A percentile compares a stretch with the other conserved stretches of the same genome.
Evolutionary conservation across 2,888 invertebrate species (phyloP).

Genomic region (Criorhina ranunculi): DNA sequence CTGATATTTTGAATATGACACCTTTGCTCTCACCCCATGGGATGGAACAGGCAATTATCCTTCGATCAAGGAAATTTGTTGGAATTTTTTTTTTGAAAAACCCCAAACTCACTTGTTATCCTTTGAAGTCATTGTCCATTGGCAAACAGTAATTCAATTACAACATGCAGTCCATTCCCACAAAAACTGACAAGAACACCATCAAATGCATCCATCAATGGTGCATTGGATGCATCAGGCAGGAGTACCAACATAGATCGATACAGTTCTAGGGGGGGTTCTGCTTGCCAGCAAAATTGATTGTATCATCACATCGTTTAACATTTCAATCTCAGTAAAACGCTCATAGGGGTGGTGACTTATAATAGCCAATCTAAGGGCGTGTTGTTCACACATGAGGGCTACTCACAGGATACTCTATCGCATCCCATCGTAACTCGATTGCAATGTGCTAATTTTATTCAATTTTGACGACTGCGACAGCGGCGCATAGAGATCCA

Average conservation of each 20-base stretch:
- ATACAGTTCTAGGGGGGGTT: conserved; percentile 29
- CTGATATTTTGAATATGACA: conserved; percentile 31
- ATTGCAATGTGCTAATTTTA: conserved; percentile 73
- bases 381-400: conserved; percentile 12
- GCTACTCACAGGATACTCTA: neutral
- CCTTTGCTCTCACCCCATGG: neutral
- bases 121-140: conserved; percentile 37
- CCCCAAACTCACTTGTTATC: no score
- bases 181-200: conserved; percentile 11
- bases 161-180: conserved; percentile 1
- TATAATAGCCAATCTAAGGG: conserved; percentile 66
- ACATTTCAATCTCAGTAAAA: conserved; percentile 66
- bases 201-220: conserved; percentile 4
- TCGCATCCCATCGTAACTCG: conserved; percentile 43
- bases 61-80: conserved; percentile 5
- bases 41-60: conserved; percentile 35
- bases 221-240: neutral
- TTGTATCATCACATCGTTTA: conserved; percentile 74
- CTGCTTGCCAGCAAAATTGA: conserved; percentile 69
- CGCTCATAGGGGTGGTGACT: conserved; percentile 19
- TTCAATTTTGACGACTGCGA: conserved; percentile 64
- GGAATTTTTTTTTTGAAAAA: no score
- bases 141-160: conserved; percentile 48
- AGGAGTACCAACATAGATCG: no score
- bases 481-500: neutral